Evolutionary conservation across 2,888 invertebrate species (phyloP), one percentile per base, ranked within the genome.

Genomic region (Dasypolia templi): DNA sequence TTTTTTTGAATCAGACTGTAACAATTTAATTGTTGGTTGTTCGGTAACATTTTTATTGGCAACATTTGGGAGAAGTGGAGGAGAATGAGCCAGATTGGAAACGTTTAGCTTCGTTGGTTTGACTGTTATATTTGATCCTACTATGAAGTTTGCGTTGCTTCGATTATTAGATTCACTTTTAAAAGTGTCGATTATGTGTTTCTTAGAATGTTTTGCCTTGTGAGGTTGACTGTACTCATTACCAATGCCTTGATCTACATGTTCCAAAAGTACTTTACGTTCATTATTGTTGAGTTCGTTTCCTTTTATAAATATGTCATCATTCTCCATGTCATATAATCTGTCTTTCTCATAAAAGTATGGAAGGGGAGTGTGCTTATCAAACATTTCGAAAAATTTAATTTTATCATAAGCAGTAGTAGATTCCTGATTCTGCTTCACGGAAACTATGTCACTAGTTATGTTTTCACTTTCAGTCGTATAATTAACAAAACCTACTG

Each of bases 311-410:
- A 68, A 71, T n/a, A 68, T 69, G 39, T 85, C 79, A 42, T 78
- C 66, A 69, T 82, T 63, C 44, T 86, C 79, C 39, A 56, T 72
- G 56, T 77, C 82, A 29, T 79, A 72, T 53, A 72, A 58, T 61
- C 80, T 80, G 29, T 75, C 77, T 22, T 82, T 77, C 26, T 74
- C 62, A 44, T 79, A 56, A 29, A 72, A 62, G 29, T 71, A 51
- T 39, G 86, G 76, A 14, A 65, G 35, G 6, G 79, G 82, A 29
- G 95, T 95, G 58, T 91, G 83, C 59, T 88, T 91, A 70, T 95
- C 95, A 80, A 95, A 94, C 19, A 93, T 87, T 89, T 96, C 95
- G 76, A 95, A 95, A 84, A 95, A 95, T 75, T 92, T 95, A 22
- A 95, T 92, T 91, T 89, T 94, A 67, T 95, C 95, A 63, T 93